Evolutionary conservation across 1,140 invertebrate species (phyloP).

Genomic region (Lordiphosa collinella): DNA sequence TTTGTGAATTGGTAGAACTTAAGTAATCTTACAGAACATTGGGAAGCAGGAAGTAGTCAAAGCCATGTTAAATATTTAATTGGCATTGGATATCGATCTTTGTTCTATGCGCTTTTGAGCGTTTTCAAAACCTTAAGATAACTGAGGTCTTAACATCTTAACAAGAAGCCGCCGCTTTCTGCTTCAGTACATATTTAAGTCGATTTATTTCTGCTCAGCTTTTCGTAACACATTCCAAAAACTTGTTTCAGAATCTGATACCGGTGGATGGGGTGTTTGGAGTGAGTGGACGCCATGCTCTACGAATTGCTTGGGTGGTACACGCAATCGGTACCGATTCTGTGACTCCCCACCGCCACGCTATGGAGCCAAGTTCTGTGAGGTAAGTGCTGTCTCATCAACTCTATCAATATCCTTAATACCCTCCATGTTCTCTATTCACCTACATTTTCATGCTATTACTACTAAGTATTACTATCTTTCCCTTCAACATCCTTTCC

Average conservation of each 20-base stretch:
- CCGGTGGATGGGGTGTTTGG: conserved; percentile 90
- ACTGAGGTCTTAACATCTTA: too few relatives aligned
- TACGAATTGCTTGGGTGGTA: conserved; percentile 88
- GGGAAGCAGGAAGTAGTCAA: too few relatives aligned
- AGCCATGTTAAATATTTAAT: too few relatives aligned
- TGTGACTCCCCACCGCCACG: conserved; percentile 91
- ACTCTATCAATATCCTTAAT: not conserved
- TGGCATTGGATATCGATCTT: too few relatives aligned
- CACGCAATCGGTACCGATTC: conserved; percentile 88
- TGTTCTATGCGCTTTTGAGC: too few relatives aligned
- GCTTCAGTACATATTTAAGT: too few relatives aligned
- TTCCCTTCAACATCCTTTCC: conserved; percentile 1
- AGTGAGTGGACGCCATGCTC: conserved; percentile 91
- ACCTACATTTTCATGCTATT: not conserved
- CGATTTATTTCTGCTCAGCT: not conserved
- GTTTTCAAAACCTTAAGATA: too few relatives aligned
- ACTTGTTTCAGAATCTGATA: conserved; percentile 83
- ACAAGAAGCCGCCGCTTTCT: too few relatives aligned
- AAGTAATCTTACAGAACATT: too few relatives aligned
- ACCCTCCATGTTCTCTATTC: not conserved
- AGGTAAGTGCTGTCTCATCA: conserved; percentile 81
- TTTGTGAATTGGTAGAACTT: too few relatives aligned
- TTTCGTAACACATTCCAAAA: not conserved
- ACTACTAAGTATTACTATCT: conserved; percentile 5
- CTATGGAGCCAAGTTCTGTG: conserved; percentile 91